Conservation (phyloP, 2,113 vertebrate species). For the Coregonus clupeaformis region DNA sequence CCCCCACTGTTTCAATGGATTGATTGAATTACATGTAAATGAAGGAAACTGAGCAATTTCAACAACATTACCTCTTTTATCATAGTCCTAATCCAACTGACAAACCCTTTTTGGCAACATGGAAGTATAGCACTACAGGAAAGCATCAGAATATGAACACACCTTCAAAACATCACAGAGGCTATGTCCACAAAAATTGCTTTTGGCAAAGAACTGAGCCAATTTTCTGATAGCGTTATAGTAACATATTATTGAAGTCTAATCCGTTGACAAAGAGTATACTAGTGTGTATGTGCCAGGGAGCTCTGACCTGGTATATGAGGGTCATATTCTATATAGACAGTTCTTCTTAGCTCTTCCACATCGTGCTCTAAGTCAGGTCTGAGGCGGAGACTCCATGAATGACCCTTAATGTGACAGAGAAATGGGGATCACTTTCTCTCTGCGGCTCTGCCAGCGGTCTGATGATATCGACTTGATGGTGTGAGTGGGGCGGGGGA, state of each 20-base stretch:
- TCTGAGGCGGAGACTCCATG: slow-evolving; percentile 49
- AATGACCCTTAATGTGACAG: slow-evolving; percentile 61
- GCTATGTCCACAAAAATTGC: slow-evolving; percentile 48
- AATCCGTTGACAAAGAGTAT: slow-evolving; percentile 45
- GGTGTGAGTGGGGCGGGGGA: slow-evolving; percentile 18
- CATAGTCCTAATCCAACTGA: slow-evolving; percentile 5
- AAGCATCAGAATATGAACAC: slow-evolving; percentile 27
- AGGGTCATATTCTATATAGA: slow-evolving; percentile 26
- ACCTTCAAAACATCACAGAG: slow-evolving; percentile 27
- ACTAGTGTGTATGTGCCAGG: slow-evolving; percentile 40
- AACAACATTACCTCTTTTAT: slow-evolving; percentile 30
- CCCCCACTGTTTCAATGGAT: neutral
- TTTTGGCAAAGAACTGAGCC: slow-evolving; percentile 39
- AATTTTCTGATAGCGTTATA: slow-evolving; percentile 46
- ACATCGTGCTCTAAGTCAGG: slow-evolving; percentile 39
- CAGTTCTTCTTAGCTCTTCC: slow-evolving; percentile 36
- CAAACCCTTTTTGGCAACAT: neutral
- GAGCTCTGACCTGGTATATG: slow-evolving; percentile 36
- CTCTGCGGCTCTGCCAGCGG: slow-evolving; percentile 51
- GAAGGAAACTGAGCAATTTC: slow-evolving; percentile 3
- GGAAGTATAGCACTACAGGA: neutral
- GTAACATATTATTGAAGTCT: slow-evolving; percentile 28
- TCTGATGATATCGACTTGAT: slow-evolving; percentile 63
- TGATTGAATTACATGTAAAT: slow-evolving; percentile 32
- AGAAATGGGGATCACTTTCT: slow-evolving; percentile 62